Evolutionary conservation across 2,888 invertebrate genomes (phyloP), one percentile per base, ranked within the genome.

Genomic region (Trissonchulus sp.): DNA sequence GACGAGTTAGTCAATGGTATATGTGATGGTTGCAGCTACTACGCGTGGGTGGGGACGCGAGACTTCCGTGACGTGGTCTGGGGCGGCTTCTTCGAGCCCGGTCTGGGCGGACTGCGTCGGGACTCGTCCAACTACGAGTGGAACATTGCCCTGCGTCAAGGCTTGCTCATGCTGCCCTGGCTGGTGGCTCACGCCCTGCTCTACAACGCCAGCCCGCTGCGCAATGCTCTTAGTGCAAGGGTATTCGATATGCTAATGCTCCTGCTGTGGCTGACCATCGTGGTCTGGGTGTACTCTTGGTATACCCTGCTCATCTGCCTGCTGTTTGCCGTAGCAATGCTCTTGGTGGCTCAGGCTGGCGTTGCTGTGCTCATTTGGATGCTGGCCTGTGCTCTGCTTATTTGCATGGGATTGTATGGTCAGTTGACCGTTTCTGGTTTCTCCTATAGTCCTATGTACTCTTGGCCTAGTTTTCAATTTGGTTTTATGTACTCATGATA

Each of bases 81-180:
- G 15, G 28, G 30, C 33, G 75, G 31, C 2, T 74, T 28, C 33
- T 75, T 75, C 63, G 75, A 62, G 31, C 73, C 75, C 33, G 73
- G 75, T 23, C 48, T 75, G 18, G 75, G 75, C 72, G 8, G n/a
- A 18, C 28, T 23, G 28, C 62, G 62, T 2, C 15, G 30, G 28
- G 75, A 75, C 65, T 23, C 28, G 15, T 23, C 36, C 48, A 68
- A 75, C 37, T 31, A 68, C 38, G 75, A 75, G 36, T 75, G 75
- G 75, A 23, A 69, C 15, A 35, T 69, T 8, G 65, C 34, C 65
- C n/a, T 28, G 15, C 34, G 65, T 8, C 30, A 31, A 28, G 3
- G 31, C 34, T 28, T 65, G 71, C 15, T 35, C n/a, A 23, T 35
- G 3, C 34, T 36, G 36, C 34, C 37, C 34, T 69, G 71, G 71